Base-by-base conservation (phyloP, 2,113 vertebrate species). In the Glaucomys volans region DNA sequence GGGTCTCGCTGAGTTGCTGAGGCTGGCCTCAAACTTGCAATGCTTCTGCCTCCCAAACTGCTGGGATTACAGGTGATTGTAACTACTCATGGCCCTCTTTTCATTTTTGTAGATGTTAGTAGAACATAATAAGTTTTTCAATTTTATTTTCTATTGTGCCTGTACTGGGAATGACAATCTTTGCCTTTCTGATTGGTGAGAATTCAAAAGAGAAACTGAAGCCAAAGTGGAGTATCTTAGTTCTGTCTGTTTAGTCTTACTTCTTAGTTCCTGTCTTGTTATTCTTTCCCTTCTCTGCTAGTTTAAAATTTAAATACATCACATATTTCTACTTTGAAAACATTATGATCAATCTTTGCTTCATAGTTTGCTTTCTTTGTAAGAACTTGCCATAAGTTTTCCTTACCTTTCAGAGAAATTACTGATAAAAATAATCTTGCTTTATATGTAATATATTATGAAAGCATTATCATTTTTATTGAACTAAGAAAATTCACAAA, bases 381-480 rank as follows among this genome's bases (percentile, higher is more conserved):
- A 37, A 37, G 4, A n/a, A 80, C 96, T 74, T 87, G 72, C 28
- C 42, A 24, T 52, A 87, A 54, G 10, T 47, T 35, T 66, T 30
- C 28, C 47, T 18, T 16, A 30, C 8, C 24, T 52, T 83, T 81
- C 54, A 84, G 44, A 71, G n/a, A 96, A 87, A 57, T 87, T 50
- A 75, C 12, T 81, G 72, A 85, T 88, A 89, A 93, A 91, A 92
- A 74, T 83, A 1, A 77, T 44, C 24, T 91, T 93, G 30, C 47
- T 84, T 87, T 77, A 76, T 95, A 32, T 96, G 28, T 91, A 92
- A 50, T 64, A 2, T 74, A 67, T 91, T 28, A 86, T 87, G 12
- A 90, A 94, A 95, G 7, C 37, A 82, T 57, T 85, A 64, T 35
- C 22, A 62, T 16, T 95, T 95, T 90, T 93, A 32, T 82, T 90